Percentiles rank a stretch among this genome's conserved stretches.
phyloP scores from a whole-genome alignment of 2,888 invertebrate genomes.

The Frankliniella intonsa region DNA sequence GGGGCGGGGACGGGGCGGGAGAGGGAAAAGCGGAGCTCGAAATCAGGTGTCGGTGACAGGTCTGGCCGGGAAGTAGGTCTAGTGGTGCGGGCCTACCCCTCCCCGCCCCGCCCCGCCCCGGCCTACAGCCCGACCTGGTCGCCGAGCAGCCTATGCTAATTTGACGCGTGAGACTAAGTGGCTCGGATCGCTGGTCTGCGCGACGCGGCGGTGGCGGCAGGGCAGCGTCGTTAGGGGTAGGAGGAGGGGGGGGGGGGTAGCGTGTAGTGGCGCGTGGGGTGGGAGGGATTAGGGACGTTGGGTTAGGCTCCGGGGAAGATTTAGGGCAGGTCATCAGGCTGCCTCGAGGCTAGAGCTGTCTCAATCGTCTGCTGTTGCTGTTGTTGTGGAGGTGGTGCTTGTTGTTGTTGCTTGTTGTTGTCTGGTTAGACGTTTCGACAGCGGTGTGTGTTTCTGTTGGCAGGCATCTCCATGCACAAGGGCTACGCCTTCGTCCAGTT shows the following conservation, averaged over 20 bases:
- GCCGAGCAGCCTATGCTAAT: not conserved
- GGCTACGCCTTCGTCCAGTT: slow-evolving; percentile 79
- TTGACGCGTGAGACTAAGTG: slow-evolving; percentile 28
- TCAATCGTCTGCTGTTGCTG: too few relatives aligned
- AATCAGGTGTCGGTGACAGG: not conserved
- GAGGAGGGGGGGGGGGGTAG: too few relatives aligned
- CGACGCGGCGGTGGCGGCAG: too few relatives aligned
- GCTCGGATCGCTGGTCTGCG: not conserved
- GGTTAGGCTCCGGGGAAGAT: too few relatives aligned
- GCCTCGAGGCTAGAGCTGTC: too few relatives aligned
- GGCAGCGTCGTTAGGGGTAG: too few relatives aligned
- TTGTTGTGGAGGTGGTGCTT: too few relatives aligned
- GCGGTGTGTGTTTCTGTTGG: slow-evolving; percentile 41
- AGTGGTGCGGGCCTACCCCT: not conserved
- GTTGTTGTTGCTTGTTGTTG: too few relatives aligned
- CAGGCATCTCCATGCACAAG: slow-evolving; percentile 75
- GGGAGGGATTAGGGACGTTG: too few relatives aligned
- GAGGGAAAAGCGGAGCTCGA: too few relatives aligned
- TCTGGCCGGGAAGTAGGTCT: not conserved
- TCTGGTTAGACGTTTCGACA: slow-evolving; percentile 27
- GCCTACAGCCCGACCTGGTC: not conserved
- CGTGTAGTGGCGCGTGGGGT: too few relatives aligned
- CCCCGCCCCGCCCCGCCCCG: not conserved
- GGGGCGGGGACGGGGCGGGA: not conserved
- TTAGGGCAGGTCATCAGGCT: too few relatives aligned